Evolutionary conservation across 2,113 vertebrate genomes (phyloP).

Genomic region (Sardina pilchardus): DNA sequence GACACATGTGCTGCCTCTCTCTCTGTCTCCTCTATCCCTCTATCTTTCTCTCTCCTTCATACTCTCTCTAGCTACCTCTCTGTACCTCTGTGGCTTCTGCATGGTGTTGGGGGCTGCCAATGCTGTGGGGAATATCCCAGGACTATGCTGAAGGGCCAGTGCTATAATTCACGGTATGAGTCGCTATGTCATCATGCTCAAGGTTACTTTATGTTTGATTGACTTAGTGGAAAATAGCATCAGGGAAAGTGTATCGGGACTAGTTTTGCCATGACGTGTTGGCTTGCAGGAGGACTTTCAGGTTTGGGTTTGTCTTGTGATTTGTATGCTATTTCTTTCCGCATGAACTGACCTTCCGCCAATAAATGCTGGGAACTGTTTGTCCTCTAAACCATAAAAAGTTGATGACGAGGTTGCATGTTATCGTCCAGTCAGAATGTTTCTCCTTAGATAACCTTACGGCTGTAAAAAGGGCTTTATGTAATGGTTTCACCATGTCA

Average conservation of each 20-base stretch:
- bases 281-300: background rate
- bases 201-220: background rate
- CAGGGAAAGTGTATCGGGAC: background rate
- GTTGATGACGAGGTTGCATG: background rate
- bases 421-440: background rate
- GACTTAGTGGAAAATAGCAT: background rate
- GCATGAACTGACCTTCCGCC: slow-evolving; percentile 12
- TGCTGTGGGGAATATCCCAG: background rate
- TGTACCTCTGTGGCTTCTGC: background rate
- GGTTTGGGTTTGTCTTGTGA: slow-evolving; percentile 4
- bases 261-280: background rate
- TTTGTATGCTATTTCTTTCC: background rate
- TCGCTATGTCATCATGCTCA: background rate
- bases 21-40: background rate
- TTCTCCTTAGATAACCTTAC: slow-evolving; percentile 19
- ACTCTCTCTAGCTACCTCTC: background rate
- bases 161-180: background rate
- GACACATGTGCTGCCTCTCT: slow-evolving; percentile 60
- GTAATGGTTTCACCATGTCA: background rate
- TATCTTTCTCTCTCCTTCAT: background rate
- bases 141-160: background rate
- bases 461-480: background rate
- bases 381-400: background rate
- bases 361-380: slow-evolving; percentile 14
- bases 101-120: background rate